Conservation (phyloP, 2,797 vertebrate species). For the Phoxinus dragarum region DNA sequence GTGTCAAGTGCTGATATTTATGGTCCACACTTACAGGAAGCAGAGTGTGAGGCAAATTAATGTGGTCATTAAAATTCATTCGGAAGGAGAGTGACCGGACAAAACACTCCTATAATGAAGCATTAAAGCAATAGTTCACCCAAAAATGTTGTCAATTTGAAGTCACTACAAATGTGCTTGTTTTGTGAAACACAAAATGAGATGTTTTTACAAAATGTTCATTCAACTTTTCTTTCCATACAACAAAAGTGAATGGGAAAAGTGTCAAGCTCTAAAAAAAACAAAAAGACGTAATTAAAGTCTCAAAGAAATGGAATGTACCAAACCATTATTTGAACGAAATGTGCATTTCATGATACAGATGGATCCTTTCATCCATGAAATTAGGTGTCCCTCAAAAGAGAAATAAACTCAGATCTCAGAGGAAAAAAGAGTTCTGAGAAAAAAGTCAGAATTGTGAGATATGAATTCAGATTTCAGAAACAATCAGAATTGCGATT, state of each 20-base stretch:
- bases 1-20: slow-evolving; percentile 29
- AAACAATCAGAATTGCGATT: no score
- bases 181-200: background rate
- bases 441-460: background rate
- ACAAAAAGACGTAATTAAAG: no score
- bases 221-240: background rate
- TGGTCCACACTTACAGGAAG: slow-evolving; percentile 8
- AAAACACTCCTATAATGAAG: background rate
- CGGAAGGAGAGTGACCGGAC: background rate
- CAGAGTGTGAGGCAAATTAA: slow-evolving; percentile 33
- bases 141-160: background rate
- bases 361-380: background rate
- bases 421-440: background rate
- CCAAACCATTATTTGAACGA: background rate
- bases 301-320: background rate
- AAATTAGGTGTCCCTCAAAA: background rate
- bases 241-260: background rate
- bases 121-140: background rate
- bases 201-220: background rate
- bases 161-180: background rate
- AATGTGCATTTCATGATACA: background rate
- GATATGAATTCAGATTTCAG: background rate
- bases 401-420: background rate
- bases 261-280: background rate
- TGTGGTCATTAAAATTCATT: slow-evolving; percentile 10